phyloP scores from a whole-genome alignment of 2,113 vertebrate genomes.

The Myrmecophaga tridactyla region DNA sequence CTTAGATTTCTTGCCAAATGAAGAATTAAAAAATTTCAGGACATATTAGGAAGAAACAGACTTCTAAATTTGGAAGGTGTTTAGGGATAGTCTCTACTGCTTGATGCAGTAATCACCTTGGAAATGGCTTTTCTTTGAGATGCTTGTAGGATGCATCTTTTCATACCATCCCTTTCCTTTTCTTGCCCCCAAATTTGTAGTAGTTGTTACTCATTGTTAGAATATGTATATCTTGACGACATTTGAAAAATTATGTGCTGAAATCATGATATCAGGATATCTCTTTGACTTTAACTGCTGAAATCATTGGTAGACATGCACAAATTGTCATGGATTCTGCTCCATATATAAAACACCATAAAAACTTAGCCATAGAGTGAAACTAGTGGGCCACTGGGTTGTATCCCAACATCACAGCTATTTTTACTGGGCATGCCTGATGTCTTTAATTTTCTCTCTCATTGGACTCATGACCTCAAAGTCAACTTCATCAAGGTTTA shows the following conservation, averaged over 20 bases:
- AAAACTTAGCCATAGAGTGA: background rate
- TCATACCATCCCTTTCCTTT: background rate
- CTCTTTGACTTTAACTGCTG: background rate
- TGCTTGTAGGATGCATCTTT: background rate
- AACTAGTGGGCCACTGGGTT: background rate
- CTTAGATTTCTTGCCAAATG: background rate
- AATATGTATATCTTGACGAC: background rate
- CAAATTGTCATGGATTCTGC: background rate
- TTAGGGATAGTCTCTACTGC: background rate
- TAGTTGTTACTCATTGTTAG: background rate
- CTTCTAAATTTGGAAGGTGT: background rate
- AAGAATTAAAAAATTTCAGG: background rate
- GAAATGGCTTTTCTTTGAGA: background rate
- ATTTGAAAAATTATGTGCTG: background rate
- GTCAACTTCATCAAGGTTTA: background rate
- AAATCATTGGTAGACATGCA: background rate
- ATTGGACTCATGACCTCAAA: background rate
- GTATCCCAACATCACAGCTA: background rate
- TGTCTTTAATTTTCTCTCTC: background rate
- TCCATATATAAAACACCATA: background rate
- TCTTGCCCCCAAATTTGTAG: background rate
- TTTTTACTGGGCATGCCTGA: background rate
- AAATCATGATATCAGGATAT: background rate
- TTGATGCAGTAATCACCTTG: background rate
- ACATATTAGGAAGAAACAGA: background rate